These are phyloP conservation scores for Parthenolecanium corni DNA, from an alignment of 2,888 invertebrate species.

Conservation along the genomic window DNA sequence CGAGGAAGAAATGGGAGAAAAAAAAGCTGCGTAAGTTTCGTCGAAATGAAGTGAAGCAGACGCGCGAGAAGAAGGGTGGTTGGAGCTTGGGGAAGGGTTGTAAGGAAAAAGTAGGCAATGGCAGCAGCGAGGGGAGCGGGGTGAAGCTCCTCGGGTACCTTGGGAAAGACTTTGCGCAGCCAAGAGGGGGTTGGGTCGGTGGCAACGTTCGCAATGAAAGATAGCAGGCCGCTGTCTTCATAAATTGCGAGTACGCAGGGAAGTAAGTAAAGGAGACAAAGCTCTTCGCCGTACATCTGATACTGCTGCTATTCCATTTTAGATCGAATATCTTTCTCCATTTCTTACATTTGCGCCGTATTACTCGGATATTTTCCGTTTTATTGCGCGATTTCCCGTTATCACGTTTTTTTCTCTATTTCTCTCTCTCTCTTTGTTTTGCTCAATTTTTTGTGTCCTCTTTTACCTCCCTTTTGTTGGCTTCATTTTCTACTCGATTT, in stretches of 20 bases:
- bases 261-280: constrained; percentile 23
- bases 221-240: constrained; percentile 23
- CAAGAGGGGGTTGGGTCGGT: background rate
- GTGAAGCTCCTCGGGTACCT: background rate
- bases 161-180: background rate
- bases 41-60: background rate
- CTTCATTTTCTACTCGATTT: too few species aligned
- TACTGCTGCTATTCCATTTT: constrained; percentile 27
- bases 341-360: constrained; percentile 27
- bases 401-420: constrained; percentile 18
- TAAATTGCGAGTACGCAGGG: constrained; percentile 7
- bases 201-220: constrained; percentile 25
- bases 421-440: constrained; percentile 1
- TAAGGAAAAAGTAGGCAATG: background rate
- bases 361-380: constrained; percentile 26
- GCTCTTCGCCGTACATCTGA: constrained; percentile 24
- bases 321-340: constrained; percentile 27
- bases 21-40: constrained; percentile 8
- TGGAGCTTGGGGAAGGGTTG: background rate
- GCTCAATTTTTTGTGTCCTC: background rate
- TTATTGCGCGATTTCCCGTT: constrained; percentile 27
- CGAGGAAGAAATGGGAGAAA: too few species aligned
- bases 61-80: background rate
- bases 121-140: constrained; percentile 4
- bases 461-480: background rate